Evolutionary conservation across 2,797 vertebrate species (phyloP), one percentile per base, ranked within the genome.

Genomic region (Silurus lanzhouensis): DNA sequence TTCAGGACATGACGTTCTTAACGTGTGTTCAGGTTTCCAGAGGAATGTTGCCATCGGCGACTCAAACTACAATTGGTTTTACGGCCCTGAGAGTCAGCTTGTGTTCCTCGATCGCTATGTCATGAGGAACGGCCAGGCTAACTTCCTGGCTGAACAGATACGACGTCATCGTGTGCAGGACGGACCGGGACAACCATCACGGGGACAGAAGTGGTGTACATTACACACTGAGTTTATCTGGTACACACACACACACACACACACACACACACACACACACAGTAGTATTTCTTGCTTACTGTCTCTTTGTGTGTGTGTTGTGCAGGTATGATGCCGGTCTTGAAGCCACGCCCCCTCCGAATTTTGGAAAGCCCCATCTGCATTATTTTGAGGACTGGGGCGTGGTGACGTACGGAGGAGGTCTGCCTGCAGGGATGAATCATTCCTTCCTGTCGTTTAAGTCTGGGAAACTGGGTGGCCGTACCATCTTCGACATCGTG

Each of bases 51-150:
- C 97, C 86, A 98, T 99, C 1, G 98, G 97, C 0, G 98, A 99
- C 92, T 99, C 98, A 87, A 99, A 99, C 94, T 99, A 98, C 90
- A 99, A 99, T 94, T 99, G 98, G 98, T 99, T 99, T 94, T 99
- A 99, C 0, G 98, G 98, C 12, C 98, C 98, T 0, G 98, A 99
- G 93, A 99, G 98, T 88, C 98, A 99, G 89, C 92, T 99, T 93
- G 97, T 99, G 72, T 99, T 99, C 92, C 92, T 99, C 22, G 98
- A 99, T 91, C 97, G 96, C 81, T 99, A 96, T 3, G 96, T 99
- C 85, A 94, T 99, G 96, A 96, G 97, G 86, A 99, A 99, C 0
- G 98, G 98, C 91, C 99, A 98, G 25, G 98, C 97, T 61, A 99
- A 99, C 93, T 99, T 98, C 97, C 89, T 99, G 91, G 98, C 98